These are phyloP conservation scores for Mesitornis unicolor DNA, from an alignment of 2,113 vertebrate genomes.

Conservation along the genomic window DNA sequence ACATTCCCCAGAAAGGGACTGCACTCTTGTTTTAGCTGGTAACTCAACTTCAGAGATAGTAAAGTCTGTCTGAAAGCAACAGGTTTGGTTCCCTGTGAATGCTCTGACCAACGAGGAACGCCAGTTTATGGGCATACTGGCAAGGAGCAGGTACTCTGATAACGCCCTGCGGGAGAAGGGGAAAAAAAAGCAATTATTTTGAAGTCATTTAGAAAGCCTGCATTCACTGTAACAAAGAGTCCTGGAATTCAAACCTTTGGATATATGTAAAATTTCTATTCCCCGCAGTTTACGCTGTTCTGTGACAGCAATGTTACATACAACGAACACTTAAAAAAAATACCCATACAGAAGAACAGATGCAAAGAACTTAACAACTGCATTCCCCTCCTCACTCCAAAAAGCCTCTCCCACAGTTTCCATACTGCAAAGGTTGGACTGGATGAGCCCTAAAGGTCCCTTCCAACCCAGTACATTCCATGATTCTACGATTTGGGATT, in stretches of 20 bases:
- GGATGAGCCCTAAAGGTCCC: too few relatives aligned
- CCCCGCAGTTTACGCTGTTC: not conserved
- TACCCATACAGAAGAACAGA: not conserved
- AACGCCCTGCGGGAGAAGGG: slow-evolving; percentile 77
- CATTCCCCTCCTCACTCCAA: not conserved
- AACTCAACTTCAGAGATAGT: slow-evolving; percentile 80
- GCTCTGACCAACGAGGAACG: slow-evolving; percentile 93
- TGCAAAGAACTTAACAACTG: not conserved
- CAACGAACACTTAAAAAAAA: not conserved
- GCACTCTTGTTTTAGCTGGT: not conserved
- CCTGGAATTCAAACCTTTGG: not conserved
- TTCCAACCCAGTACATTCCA: too few relatives aligned
- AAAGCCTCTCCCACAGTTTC: too few relatives aligned
- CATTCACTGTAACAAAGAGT: not conserved
- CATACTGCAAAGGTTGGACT: too few relatives aligned
- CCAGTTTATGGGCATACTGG: slow-evolving; percentile 94
- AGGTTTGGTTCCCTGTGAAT: slow-evolving; percentile 85
- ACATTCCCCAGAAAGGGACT: not conserved
- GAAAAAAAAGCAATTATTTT: not conserved
- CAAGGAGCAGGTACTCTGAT: slow-evolving; percentile 93
- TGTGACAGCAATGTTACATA: not conserved
- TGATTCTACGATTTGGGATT: too few relatives aligned
- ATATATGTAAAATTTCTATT: not conserved
- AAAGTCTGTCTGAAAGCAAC: slow-evolving; percentile 84
- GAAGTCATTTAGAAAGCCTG: not conserved